These are phyloP conservation scores for Oreochromis spilurus DNA, from an alignment of 2,113 vertebrate genomes.

Conservation along the genomic window DNA sequence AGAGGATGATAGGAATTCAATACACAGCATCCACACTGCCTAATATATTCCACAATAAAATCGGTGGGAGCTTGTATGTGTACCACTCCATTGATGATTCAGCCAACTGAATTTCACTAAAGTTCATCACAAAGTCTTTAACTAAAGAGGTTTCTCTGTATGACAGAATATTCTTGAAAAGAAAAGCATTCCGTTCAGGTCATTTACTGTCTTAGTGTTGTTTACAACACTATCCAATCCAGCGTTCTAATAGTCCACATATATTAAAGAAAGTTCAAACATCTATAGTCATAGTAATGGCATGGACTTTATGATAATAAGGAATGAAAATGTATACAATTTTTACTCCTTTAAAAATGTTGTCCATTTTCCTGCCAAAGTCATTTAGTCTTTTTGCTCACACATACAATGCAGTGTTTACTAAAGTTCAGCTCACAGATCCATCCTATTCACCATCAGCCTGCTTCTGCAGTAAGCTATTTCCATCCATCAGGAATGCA, in stretches of 20 bases:
- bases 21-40: constrained; percentile 20
- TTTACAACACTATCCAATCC: background rate
- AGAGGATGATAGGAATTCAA: constrained; percentile 58
- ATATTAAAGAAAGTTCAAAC: background rate
- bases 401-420: background rate
- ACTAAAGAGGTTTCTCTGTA: background rate
- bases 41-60: constrained; percentile 48
- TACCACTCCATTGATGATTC: background rate
- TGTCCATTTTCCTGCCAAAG: background rate
- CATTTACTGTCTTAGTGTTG: background rate
- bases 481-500: constrained; percentile 16
- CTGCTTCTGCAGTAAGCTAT: constrained; percentile 3
- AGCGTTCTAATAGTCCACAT: background rate
- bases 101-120: background rate
- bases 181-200: background rate
- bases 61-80: constrained; percentile 16
- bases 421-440: background rate
- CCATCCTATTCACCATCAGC: background rate
- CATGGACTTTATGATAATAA: background rate
- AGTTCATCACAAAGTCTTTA: background rate
- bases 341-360: background rate
- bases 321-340: background rate
- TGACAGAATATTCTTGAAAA: background rate
- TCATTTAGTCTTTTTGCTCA: background rate
- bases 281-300: background rate